phyloP scores from a whole-genome alignment of 2,113 vertebrate species.

The Oreotrochilus melanogaster region DNA sequence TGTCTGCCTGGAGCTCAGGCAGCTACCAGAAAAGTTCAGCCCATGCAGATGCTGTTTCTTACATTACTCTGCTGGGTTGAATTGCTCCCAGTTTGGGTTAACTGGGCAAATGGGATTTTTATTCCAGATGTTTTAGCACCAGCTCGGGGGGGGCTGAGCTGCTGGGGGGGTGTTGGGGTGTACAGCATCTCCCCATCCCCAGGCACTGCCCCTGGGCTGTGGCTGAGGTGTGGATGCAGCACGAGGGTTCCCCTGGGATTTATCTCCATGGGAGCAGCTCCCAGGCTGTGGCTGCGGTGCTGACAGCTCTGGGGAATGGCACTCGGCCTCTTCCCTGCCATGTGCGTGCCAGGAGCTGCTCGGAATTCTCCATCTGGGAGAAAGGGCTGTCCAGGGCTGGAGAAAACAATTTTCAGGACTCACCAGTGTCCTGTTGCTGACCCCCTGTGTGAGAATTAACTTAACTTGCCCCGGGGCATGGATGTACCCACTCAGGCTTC shows the following conservation, averaged over 20 bases:
- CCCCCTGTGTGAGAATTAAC: neutral
- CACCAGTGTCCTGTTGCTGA: accelerated
- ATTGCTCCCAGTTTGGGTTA: accelerated
- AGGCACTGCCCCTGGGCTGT: accelerated
- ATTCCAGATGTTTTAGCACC: neutral
- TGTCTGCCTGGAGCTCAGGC: neutral
- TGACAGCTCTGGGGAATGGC: neutral
- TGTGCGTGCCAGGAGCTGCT: neutral
- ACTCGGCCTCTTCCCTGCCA: neutral
- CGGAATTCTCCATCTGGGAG: neutral
- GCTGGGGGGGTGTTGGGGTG: accelerated
- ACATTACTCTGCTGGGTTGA: neutral
- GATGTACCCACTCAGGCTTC: neutral
- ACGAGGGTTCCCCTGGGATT: accelerated
- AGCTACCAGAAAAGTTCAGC: neutral
- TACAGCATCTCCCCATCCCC: neutral
- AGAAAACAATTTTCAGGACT: accelerated
- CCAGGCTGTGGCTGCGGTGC: neutral
- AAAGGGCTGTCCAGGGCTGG: neutral
- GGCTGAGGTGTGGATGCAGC: accelerated
- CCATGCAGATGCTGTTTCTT: neutral
- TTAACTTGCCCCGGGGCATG: neutral
- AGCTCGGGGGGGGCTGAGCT: too few relatives aligned
- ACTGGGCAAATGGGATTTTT: accelerated
- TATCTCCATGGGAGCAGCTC: accelerated